These are phyloP conservation scores for Spea bombifrons DNA, from an alignment of 2,113 vertebrate species.

Conservation along the genomic window DNA sequence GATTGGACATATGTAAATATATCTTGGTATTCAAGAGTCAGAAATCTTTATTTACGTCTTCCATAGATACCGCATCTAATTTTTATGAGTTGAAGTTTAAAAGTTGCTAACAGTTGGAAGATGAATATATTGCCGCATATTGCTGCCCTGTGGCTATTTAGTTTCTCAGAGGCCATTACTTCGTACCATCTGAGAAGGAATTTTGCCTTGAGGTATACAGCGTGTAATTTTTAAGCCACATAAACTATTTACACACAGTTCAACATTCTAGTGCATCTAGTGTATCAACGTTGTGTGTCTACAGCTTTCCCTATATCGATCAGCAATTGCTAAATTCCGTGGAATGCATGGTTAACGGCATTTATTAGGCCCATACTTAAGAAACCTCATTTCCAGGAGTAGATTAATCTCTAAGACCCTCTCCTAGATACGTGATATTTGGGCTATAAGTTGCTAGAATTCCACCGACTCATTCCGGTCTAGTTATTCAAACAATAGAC, in stretches of 20 bases:
- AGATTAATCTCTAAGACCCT: conserved; percentile 38
- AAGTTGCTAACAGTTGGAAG: too few relatives aligned
- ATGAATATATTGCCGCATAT: too few relatives aligned
- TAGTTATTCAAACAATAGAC: conserved; percentile 18
- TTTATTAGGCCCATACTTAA: conserved; percentile 12
- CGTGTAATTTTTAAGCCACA: conserved; percentile 21
- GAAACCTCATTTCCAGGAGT: conserved; percentile 35
- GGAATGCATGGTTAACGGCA: not conserved
- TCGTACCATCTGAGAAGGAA: conserved; percentile 12
- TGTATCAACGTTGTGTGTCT: not conserved
- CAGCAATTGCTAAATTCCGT: conserved; percentile 2
- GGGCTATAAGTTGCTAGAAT: not conserved
- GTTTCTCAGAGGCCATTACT: conserved; percentile 14
- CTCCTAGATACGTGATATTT: not conserved
- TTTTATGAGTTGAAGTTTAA: too few relatives aligned
- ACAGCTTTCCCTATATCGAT: not conserved
- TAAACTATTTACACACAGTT: conserved; percentile 32
- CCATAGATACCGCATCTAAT: too few relatives aligned
- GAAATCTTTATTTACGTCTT: too few relatives aligned
- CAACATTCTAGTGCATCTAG: not conserved
- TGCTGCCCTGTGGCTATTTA: not conserved
- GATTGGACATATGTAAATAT: too few relatives aligned
- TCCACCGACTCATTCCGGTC: conserved; percentile 4
- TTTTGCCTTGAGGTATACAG: conserved; percentile 24
- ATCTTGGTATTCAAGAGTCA: too few relatives aligned